Conservation (phyloP, 2,113 vertebrate genomes). For the Gavia stellata region DNA sequence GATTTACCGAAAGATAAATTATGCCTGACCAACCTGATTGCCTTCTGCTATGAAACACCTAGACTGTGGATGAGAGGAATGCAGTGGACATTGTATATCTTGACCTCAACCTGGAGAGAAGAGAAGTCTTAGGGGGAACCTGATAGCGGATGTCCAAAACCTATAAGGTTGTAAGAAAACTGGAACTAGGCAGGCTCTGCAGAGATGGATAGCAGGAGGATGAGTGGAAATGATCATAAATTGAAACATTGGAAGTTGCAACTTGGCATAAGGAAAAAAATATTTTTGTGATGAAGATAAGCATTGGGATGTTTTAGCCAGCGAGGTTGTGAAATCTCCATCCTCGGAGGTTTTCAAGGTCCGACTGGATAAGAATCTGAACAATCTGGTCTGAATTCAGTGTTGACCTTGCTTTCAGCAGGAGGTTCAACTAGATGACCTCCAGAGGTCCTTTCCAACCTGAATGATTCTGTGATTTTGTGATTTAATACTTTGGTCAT, state of each 20-base stretch:
- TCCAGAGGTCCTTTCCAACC: background rate
- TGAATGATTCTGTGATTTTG: conserved; percentile 15
- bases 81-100: background rate
- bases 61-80: background rate
- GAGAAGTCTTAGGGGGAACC: background rate
- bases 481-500: conserved; percentile 53
- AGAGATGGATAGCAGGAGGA: background rate
- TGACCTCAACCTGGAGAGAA: background rate
- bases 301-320: background rate
- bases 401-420: background rate
- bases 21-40: background rate
- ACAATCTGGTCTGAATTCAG: conserved; percentile 6
- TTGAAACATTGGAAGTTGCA: background rate
- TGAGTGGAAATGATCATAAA: background rate
- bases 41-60: background rate
- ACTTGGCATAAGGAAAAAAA: background rate
- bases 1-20: background rate
- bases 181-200: background rate
- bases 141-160: background rate
- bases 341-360: background rate
- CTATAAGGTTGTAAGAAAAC: background rate
- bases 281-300: background rate
- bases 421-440: background rate
- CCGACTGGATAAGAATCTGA: background rate
- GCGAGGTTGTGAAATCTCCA: background rate